Evolutionary conservation across 2,888 invertebrate species (phyloP).

Genomic region (Metallyticus violacea): DNA sequence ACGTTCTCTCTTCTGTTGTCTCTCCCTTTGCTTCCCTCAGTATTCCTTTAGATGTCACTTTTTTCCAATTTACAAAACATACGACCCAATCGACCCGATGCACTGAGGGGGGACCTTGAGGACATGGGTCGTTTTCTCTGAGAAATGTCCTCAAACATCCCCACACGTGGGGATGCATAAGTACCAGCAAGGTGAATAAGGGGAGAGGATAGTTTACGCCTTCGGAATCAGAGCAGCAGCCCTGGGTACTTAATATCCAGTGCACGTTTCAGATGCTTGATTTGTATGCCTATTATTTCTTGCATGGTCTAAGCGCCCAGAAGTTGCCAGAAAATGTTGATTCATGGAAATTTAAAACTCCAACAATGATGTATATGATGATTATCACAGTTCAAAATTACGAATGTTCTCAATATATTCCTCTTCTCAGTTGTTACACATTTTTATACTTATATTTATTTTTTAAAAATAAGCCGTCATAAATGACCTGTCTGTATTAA

Average conservation of each 20-base stretch:
- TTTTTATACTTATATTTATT: too few relatives aligned
- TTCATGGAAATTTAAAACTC: background rate
- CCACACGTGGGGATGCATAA: background rate
- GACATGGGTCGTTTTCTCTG: conserved; percentile 1
- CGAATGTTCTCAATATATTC: too few relatives aligned
- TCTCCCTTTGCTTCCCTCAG: background rate
- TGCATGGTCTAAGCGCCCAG: background rate
- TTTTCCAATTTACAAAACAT: conserved; percentile 4
- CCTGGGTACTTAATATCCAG: background rate
- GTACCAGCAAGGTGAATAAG: background rate
- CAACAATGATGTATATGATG: background rate
- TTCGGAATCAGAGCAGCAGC: background rate
- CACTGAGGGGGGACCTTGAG: background rate
- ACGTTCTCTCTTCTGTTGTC: background rate
- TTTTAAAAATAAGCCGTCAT: too few relatives aligned
- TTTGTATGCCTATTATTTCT: background rate
- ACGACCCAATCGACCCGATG: background rate
- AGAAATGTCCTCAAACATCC: background rate
- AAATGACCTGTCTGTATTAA: too few relatives aligned
- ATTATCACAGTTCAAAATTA: too few relatives aligned
- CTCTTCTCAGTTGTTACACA: too few relatives aligned
- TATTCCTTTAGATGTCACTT: conserved; percentile 8
- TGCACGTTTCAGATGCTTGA: background rate
- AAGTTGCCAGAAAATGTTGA: background rate
- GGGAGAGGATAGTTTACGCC: background rate